Percentiles rank a stretch among this genome's conserved stretches.
These are phyloP conservation scores for Gallirallus australis DNA, from an alignment of 2,797 vertebrate species.

Conservation along the genomic window DNA sequence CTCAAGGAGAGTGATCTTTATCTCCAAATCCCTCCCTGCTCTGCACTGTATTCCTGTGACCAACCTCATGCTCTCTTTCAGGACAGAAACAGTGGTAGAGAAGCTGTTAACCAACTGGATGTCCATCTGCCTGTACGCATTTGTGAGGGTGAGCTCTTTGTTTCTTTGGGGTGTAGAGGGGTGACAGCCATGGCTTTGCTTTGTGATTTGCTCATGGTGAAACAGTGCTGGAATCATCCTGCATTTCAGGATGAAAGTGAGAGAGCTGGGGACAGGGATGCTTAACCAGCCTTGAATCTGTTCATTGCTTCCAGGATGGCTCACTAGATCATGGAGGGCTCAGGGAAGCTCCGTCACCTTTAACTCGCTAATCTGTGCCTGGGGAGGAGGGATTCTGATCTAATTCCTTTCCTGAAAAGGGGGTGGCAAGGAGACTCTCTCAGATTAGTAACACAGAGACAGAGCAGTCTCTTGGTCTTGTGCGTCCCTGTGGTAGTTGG, in stretches of 20 bases:
- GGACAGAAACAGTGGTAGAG: conserved; percentile 97
- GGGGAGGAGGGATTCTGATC: neutral
- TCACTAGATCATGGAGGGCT: neutral
- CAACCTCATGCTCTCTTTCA: conserved; percentile 64
- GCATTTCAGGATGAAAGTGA: neutral
- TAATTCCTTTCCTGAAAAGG: neutral
- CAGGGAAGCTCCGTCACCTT: neutral
- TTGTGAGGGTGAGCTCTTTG: conserved; percentile 86
- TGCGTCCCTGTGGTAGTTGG: neutral
- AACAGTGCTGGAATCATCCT: neutral
- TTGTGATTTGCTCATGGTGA: neutral
- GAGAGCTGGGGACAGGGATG: neutral
- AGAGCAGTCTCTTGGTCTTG: neutral
- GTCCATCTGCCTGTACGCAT: conserved; percentile 96
- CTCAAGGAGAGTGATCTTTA: neutral
- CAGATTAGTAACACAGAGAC: neutral
- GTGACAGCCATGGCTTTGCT: neutral
- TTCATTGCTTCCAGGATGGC: neutral
- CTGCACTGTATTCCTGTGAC: neutral
- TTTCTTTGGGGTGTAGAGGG: neutral
- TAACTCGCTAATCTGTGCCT: neutral
- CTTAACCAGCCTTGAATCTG: neutral
- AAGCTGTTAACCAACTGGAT: conserved; percentile 99
- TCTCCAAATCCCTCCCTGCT: neutral
- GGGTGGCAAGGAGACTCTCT: neutral